Conservation (phyloP, 2,888 invertebrate genomes). For the Dynastes hyllus region DNA sequence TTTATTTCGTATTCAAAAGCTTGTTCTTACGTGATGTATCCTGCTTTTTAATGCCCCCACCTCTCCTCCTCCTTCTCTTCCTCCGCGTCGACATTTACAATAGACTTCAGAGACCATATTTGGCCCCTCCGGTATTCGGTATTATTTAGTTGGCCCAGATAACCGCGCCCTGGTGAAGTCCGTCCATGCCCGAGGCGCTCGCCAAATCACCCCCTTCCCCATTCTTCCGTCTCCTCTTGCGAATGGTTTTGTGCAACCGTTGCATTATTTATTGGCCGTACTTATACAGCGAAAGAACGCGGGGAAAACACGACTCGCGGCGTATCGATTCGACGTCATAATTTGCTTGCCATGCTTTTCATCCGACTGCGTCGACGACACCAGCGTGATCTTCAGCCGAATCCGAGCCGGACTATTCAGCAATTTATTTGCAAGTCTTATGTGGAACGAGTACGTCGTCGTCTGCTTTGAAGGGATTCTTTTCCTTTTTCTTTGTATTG, state of each 20-base stretch:
- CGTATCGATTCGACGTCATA: conserved; percentile 25
- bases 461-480: not conserved
- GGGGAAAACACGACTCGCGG: conserved; percentile 6
- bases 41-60: conserved; percentile 2
- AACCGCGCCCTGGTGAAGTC: not conserved
- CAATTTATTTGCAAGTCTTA: conserved; percentile 27
- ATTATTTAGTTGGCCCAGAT: conserved; percentile 3
- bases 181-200: conserved; percentile 1
- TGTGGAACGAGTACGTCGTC: not conserved
- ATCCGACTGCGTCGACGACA: not conserved
- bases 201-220: conserved; percentile 30
- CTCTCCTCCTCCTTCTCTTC: not conserved
- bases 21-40: conserved; percentile 34
- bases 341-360: conserved; percentile 33
- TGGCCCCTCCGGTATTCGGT: not conserved
- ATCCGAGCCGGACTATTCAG: conserved; percentile 9
- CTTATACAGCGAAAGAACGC: not conserved
- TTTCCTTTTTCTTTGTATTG: conserved; percentile 4
- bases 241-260: conserved; percentile 37
- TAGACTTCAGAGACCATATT: conserved; percentile 8
- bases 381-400: conserved; percentile 11
- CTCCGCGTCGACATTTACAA: not conserved
- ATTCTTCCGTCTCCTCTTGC: conserved; percentile 17
- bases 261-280: conserved; percentile 39
- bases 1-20: conserved; percentile 17